phyloP scores from a whole-genome alignment of 2,113 vertebrate species.

The Podarcis raffonei region DNA sequence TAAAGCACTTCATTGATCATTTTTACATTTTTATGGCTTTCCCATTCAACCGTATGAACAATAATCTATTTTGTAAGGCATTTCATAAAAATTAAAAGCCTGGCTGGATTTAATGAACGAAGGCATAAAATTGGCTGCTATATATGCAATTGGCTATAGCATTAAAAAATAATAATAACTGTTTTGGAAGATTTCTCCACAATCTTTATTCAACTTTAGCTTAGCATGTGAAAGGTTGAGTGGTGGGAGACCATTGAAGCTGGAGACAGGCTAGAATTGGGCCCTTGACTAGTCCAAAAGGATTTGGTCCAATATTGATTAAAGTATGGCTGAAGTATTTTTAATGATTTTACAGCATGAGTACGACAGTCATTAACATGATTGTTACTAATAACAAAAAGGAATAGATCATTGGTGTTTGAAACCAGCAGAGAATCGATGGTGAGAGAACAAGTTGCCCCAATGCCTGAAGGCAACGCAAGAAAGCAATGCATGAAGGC shows the following conservation, averaged over 20 bases:
- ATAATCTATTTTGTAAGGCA: neutral
- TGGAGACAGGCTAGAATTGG: too few relatives aligned
- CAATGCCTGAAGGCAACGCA: neutral
- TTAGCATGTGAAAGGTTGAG: too few relatives aligned
- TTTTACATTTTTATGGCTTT: neutral
- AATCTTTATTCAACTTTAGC: too few relatives aligned
- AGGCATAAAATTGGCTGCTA: neutral
- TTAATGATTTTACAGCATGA: too few relatives aligned
- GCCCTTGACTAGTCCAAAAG: neutral
- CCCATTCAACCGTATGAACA: neutral
- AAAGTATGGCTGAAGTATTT: too few relatives aligned
- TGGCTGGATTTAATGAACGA: neutral
- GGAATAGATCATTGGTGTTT: too few relatives aligned
- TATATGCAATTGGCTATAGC: rapidly evolving
- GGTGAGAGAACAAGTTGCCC: neutral
- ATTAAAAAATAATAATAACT: neutral
- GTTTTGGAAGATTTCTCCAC: too few relatives aligned
- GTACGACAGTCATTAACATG: too few relatives aligned
- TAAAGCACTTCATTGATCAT: neutral
- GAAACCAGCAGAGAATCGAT: neutral
- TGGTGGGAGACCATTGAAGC: too few relatives aligned
- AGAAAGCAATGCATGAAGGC: neutral
- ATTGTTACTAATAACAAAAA: neutral
- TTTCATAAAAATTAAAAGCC: neutral
- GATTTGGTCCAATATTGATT: too few relatives aligned